phyloP scores from a whole-genome alignment of 2,113 vertebrate genomes.

The Leucosticte australis region DNA sequence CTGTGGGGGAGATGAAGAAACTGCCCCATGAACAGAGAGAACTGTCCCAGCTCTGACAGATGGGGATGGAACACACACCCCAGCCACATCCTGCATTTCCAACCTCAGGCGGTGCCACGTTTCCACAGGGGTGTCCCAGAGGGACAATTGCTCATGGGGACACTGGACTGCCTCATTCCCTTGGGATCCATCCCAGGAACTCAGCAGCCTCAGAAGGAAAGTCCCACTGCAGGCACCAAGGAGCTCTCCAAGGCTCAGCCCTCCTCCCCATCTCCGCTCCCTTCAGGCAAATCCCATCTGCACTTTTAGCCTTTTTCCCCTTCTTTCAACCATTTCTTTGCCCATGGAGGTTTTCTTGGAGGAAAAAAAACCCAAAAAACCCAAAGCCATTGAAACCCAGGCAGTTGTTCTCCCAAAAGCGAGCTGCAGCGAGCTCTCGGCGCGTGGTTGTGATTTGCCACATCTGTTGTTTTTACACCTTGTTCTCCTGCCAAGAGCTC shows the following conservation, averaged over 20 bases:
- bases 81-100: background rate
- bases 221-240: background rate
- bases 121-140: rapidly evolving
- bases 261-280: background rate
- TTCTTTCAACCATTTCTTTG: conserved; percentile 17
- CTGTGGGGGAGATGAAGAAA: background rate
- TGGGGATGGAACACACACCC: background rate
- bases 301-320: background rate
- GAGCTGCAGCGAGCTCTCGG: background rate
- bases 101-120: background rate
- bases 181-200: background rate
- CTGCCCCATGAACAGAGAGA: background rate
- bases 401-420: background rate
- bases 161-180: background rate
- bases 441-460: conserved; percentile 20
- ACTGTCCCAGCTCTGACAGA: background rate
- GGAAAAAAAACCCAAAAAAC: too few species aligned
- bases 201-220: background rate
- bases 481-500: background rate
- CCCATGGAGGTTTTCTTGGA: background rate
- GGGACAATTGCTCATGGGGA: rapidly evolving
- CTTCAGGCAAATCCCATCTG: background rate
- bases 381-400: conserved; percentile 8
- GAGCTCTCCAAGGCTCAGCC: background rate
- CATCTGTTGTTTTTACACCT: conserved; percentile 37